Percentiles rank a stretch among this genome's conserved stretches.
Conservation (phyloP, 2,888 invertebrate genomes). For the Lomographa bimaculata region DNA sequence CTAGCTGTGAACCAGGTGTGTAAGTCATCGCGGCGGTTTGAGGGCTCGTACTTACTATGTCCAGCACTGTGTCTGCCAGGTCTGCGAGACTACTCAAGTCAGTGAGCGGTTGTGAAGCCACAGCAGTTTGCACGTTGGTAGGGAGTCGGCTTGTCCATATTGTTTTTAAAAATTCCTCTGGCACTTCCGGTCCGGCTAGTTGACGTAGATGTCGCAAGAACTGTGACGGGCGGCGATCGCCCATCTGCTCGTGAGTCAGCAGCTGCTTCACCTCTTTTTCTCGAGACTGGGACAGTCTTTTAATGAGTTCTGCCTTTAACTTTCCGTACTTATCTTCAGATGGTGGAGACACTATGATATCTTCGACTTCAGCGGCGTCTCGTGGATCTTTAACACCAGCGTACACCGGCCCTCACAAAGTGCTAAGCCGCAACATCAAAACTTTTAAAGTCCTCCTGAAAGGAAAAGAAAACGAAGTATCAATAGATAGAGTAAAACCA, state of each 20-base stretch:
- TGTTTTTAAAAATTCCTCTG: conserved; percentile 1
- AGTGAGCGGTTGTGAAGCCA: neutral
- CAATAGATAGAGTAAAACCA: too few species aligned
- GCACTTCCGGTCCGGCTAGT: neutral
- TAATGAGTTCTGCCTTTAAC: conserved; percentile 1
- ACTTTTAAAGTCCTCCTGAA: too few species aligned
- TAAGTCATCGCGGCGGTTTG: neutral
- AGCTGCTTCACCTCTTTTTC: conserved; percentile 1
- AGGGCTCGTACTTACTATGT: neutral
- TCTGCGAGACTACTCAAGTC: conserved; percentile 3
- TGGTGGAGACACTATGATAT: conserved; percentile 5
- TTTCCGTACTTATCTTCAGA: neutral
- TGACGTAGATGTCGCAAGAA: conserved; percentile 1
- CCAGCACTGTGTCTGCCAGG: conserved; percentile 2
- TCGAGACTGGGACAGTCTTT: neutral
- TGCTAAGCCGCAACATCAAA: too few species aligned
- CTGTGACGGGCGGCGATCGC: conserved; percentile 1
- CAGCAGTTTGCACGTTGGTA: neutral
- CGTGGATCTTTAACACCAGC: too few species aligned
- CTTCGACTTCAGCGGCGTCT: conserved; percentile 7
- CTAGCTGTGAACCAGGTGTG: neutral
- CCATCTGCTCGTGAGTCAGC: neutral
- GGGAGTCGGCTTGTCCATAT: conserved; percentile 4
- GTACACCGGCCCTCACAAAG: too few species aligned
- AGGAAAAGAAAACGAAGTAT: too few species aligned